Base-by-base conservation (phyloP, 2,113 vertebrate species). In the Catharus minimus region DNA sequence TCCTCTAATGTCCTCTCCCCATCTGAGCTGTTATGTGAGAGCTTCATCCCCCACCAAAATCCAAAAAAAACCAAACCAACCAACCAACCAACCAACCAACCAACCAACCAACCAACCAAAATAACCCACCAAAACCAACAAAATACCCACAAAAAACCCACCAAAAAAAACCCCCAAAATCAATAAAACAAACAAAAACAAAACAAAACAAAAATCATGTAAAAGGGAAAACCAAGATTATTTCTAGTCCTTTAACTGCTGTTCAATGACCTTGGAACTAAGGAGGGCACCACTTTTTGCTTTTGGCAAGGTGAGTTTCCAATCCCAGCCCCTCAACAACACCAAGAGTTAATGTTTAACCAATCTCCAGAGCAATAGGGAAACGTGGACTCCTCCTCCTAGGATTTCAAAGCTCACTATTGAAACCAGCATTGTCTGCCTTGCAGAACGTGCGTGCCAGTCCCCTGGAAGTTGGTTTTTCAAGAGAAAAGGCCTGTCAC, bases 181-280 rank as follows among this genome's bases (percentile, higher is more conserved):
- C 39, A 39, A 39, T 39, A 32, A 53, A 32, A 53, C 5, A 32
- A n/a, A 39, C 15, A 19, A 19, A 13, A 14, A 4, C 9, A 8
- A 24, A 14, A 4, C 9, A 8, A 24, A 7, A 3, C 15, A 5
- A 27, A 41, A 41, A 15, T 3, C 2, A 49, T 1, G 4, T 27
- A 27, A 73, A 71, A 78, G 43, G 14, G 7, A 16, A 39, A n/a
- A 81, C 28, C 0, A 41, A 2, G 13, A 5, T 53, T 55, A 44
- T 39, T 74, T 77, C 9, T 52, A 30, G 47, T 49, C 28, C 18
- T 9, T 52, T 82, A 44, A 26, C 30, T 3, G 1, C 8, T 64
- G 36, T 72, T 86, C 10, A 2, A 39, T 39, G 47, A 17, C n/a
- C 23, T 64, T 3, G 58, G 21, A n/a, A 15, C 27, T 33, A 60